phyloP scores from a whole-genome alignment of 1,140 invertebrate genomes.

The Plutomurus gul region DNA sequence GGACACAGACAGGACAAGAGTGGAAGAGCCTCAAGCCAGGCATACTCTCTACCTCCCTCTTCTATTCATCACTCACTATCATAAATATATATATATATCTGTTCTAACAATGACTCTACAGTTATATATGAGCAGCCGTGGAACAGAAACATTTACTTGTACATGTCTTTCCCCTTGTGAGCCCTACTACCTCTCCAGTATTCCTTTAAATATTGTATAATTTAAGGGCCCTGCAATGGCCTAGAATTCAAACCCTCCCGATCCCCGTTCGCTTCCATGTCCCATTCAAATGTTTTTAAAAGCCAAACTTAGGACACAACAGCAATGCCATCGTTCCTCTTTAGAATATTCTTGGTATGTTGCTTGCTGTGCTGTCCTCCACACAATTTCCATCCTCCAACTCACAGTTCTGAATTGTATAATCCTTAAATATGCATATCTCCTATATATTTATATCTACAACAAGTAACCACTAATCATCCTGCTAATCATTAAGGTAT shows the following conservation, averaged over 20 bases:
- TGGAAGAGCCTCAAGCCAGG: background rate
- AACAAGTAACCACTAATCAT: too few species aligned
- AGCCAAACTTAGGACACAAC: background rate
- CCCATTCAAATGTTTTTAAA: slow-evolving; percentile 13
- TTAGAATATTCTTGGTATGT: too few species aligned
- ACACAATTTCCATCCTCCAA: background rate
- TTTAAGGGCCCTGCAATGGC: background rate
- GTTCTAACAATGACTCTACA: background rate
- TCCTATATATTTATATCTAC: too few species aligned
- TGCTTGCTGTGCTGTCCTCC: background rate
- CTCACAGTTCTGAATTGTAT: background rate
- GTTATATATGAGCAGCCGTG: background rate
- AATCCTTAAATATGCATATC: too few species aligned
- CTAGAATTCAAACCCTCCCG: background rate
- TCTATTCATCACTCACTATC: slow-evolving; percentile 9
- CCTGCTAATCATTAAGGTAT: too few species aligned
- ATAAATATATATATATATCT: background rate
- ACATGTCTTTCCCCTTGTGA: background rate
- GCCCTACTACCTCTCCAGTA: background rate
- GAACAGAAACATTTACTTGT: background rate
- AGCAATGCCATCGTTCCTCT: background rate
- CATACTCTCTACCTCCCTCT: background rate
- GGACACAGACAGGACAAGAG: slow-evolving; percentile 15
- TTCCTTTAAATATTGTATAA: background rate
- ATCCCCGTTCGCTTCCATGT: background rate